phyloP scores from a whole-genome alignment of 2,888 invertebrate genomes.

The Noctua pronuba region DNA sequence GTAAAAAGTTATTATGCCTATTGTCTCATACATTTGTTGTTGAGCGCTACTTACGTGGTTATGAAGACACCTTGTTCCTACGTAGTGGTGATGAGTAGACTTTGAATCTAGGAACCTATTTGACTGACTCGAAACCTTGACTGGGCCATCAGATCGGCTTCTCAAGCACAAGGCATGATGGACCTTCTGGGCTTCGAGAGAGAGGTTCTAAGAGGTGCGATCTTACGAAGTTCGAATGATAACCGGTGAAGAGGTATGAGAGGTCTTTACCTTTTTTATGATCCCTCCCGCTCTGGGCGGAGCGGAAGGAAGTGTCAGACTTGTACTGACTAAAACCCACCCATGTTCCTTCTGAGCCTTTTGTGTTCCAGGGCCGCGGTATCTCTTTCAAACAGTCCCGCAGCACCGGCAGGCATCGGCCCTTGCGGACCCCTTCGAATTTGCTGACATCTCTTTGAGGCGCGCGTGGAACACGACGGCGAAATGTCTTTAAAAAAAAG shows the following conservation, averaged over 20 bases:
- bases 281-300: no score
- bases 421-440: no score
- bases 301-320: no score
- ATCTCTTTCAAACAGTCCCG: no score
- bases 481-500: no score
- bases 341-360: no score
- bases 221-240: neutral
- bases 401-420: no score
- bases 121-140: neutral
- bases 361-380: no score
- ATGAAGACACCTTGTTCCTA: neutral
- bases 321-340: no score
- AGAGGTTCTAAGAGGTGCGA: neutral
- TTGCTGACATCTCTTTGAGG: no score
- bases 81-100: neutral
- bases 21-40: constrained; percentile 43
- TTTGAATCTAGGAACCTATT: neutral
- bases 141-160: neutral
- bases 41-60: neutral
- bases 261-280: no score
- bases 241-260: neutral
- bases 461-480: no score
- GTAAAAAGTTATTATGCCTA: constrained; percentile 72
- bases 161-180: neutral
- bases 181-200: neutral